Conservation (phyloP, 2,113 vertebrate species). For the Pteruthius melanotis region DNA sequence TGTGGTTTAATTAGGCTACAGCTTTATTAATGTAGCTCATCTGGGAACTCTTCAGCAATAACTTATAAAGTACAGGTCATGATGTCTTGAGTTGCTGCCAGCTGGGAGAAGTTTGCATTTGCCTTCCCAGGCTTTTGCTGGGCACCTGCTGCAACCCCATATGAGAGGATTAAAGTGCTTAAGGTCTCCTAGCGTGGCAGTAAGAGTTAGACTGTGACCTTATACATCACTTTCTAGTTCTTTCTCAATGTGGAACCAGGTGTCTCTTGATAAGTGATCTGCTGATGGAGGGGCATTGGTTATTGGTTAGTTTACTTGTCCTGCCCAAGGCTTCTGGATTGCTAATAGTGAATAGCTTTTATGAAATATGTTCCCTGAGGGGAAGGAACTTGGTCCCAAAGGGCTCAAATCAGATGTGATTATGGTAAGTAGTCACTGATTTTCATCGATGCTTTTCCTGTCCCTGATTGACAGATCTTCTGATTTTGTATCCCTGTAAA, state of each 20-base stretch:
- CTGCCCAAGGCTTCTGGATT: background rate
- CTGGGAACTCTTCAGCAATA: background rate
- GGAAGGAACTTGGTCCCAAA: background rate
- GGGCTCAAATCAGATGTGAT: background rate
- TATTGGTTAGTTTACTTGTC: background rate
- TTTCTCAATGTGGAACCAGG: accelerated
- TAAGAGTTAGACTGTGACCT: background rate
- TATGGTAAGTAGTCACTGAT: background rate
- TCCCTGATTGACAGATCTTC: background rate
- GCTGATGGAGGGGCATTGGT: background rate
- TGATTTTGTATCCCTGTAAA: background rate
- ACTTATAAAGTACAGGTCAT: background rate
- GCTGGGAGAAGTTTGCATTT: background rate
- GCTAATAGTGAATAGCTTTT: background rate
- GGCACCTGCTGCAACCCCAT: background rate
- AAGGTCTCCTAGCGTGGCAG: background rate
- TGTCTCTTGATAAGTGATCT: background rate
- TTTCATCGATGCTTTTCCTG: background rate
- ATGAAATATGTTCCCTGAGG: background rate
- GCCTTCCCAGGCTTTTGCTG: background rate
- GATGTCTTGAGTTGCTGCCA: background rate
- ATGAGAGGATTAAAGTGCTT: background rate
- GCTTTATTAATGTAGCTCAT: slow-evolving; percentile 35
- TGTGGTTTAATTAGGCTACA: slow-evolving; percentile 35
- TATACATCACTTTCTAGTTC: background rate